Conservation (phyloP, 2,888 invertebrate species). For the Pecten maximus region DNA sequence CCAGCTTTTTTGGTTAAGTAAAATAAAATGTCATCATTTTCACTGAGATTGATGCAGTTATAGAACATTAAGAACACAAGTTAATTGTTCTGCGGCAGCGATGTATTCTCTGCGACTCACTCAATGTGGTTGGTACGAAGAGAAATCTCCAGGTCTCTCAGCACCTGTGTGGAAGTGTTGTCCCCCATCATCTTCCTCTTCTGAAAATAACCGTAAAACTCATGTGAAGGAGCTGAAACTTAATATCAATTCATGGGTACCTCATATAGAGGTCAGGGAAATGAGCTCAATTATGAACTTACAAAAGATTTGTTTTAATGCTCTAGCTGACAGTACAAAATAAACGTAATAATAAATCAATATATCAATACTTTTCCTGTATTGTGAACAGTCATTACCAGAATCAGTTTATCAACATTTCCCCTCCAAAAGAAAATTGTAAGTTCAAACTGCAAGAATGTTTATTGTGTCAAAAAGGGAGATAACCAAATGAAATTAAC, state of each 20-base stretch:
- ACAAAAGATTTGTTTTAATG: too few relatives aligned
- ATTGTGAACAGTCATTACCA: background rate
- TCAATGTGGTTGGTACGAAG: conserved; percentile 99
- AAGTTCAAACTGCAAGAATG: too few relatives aligned
- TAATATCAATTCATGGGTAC: background rate
- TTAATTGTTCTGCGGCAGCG: too few relatives aligned
- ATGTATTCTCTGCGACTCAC: conserved; percentile 87
- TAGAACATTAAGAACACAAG: background rate
- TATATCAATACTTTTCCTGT: background rate
- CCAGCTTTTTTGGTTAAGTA: too few relatives aligned
- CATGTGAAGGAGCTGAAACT: background rate
- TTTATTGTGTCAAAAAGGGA: too few relatives aligned
- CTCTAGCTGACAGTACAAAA: too few relatives aligned
- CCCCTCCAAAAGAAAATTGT: too few relatives aligned
- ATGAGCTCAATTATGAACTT: too few relatives aligned
- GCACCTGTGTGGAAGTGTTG: conserved; percentile 97
- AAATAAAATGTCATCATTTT: too few relatives aligned
- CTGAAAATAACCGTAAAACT: conserved; percentile 84
- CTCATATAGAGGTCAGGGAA: too few relatives aligned
- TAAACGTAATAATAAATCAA: background rate
- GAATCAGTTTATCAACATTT: too few relatives aligned
- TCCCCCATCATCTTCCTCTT: conserved; percentile 98
- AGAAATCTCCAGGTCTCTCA: conserved; percentile 98
- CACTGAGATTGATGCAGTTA: background rate
- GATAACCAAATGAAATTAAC: too few relatives aligned